A percentile compares a stretch with the other conserved stretches of the same genome.
These are phyloP conservation scores for Scaptodrosophila latifasciaeformis DNA, from an alignment of 2,888 invertebrate species.

Conservation along the genomic window DNA sequence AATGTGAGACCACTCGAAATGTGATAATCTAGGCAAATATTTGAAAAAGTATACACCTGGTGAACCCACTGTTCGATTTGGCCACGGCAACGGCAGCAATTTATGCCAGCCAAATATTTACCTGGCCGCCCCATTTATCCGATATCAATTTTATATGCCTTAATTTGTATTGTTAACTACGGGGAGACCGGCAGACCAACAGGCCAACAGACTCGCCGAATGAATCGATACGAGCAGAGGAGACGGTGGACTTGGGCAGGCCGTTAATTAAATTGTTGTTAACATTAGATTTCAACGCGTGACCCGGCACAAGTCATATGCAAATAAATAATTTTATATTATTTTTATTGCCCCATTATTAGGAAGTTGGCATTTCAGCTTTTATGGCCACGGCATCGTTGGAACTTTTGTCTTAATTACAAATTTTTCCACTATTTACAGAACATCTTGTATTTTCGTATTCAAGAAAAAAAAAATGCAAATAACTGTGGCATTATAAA, in stretches of 20 bases:
- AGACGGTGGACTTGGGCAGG: neutral
- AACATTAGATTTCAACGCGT: constrained; percentile 61
- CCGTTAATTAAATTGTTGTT: constrained; percentile 61
- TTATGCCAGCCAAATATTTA: too few relatives aligned
- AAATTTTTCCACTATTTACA: constrained; percentile 22
- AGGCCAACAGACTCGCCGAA: too few relatives aligned
- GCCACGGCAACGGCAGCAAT: too few relatives aligned
- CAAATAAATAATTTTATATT: constrained; percentile 56
- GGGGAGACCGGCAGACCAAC: neutral
- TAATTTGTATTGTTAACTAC: constrained; percentile 30
- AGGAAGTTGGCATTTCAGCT: constrained; percentile 40
- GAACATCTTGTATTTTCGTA: too few relatives aligned
- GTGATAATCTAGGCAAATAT: too few relatives aligned
- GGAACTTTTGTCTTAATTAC: too few relatives aligned
- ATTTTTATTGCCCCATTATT: too few relatives aligned
- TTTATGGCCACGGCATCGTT: constrained; percentile 20
- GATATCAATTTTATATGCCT: constrained; percentile 18
- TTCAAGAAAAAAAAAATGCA: constrained; percentile 22
- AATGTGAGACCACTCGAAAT: too few relatives aligned
- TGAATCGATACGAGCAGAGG: too few relatives aligned
- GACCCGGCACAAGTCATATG: constrained; percentile 43
- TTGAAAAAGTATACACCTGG: too few relatives aligned
- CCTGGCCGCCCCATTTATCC: neutral
- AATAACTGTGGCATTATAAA: constrained; percentile 12
- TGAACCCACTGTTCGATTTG: too few relatives aligned